Conservation (phyloP, 2,113 vertebrate genomes). For the Kryptolebias marmoratus region DNA sequence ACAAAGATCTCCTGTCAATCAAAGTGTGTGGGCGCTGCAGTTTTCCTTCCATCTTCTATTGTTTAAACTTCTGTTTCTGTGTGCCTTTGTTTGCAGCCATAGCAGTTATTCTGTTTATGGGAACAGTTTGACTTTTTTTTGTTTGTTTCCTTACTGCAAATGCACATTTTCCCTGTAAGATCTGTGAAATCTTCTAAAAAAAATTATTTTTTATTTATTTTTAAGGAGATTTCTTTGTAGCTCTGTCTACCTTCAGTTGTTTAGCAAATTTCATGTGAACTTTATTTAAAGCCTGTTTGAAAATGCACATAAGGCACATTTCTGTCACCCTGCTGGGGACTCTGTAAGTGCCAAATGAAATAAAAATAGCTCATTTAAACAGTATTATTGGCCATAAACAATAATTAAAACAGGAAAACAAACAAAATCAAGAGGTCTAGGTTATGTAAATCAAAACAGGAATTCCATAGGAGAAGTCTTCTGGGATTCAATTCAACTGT, state of each 20-base stretch:
- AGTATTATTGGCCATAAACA: neutral
- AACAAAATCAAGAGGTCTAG: neutral
- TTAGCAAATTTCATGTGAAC: neutral
- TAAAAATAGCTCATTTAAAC: no score
- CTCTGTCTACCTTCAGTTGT: neutral
- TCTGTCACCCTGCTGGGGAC: neutral
- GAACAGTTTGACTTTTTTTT: slow-evolving; percentile 24
- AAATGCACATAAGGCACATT: neutral
- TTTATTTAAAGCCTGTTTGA: neutral
- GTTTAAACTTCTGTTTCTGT: slow-evolving; percentile 48
- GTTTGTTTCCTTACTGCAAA: slow-evolving; percentile 29
- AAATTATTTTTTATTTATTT: neutral
- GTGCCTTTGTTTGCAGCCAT: slow-evolving; percentile 45
- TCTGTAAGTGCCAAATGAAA: neutral
- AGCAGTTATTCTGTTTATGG: slow-evolving; percentile 14
- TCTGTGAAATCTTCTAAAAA: neutral
- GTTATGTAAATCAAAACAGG: neutral
- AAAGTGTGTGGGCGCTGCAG: slow-evolving; percentile 39
- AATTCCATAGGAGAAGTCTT: no score
- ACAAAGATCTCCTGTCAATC: slow-evolving; percentile 62
- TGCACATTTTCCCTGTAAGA: neutral
- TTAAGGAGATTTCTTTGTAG: neutral
- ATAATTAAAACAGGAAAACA: neutral
- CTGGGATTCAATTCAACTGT: no score
- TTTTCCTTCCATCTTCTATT: slow-evolving; percentile 41